Conservation (phyloP, 2,113 vertebrate genomes). For the Aix galericulata region DNA sequence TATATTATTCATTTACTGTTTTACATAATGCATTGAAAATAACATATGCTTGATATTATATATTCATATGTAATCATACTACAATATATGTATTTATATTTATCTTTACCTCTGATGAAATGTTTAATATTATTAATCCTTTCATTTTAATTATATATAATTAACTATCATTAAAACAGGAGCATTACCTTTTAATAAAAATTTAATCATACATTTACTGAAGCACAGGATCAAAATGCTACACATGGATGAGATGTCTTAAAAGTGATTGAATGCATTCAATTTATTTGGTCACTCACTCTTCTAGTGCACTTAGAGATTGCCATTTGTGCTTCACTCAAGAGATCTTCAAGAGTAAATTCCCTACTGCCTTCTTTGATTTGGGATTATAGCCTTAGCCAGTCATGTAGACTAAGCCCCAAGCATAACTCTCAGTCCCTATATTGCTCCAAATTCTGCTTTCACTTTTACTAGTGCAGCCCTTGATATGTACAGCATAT, state of each 20-base stretch:
- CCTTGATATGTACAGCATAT: neutral
- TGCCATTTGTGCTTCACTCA: conserved; percentile 41
- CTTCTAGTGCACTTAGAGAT: conserved; percentile 1
- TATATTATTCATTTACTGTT: neutral
- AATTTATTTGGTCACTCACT: conserved; percentile 42
- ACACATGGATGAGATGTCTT: neutral
- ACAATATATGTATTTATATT: conserved; percentile 64
- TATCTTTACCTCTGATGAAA: conserved; percentile 59
- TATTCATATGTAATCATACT: neutral
- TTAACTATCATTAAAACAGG: conserved; percentile 64
- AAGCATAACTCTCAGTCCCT: neutral
- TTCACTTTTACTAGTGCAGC: neutral
- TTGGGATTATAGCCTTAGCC: neutral
- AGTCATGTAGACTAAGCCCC: fast-evolving
- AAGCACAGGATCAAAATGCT: conserved; percentile 48
- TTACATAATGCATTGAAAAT: neutral
- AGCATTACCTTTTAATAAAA: conserved; percentile 69
- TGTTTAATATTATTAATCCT: conserved; percentile 70
- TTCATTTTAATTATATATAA: conserved; percentile 63
- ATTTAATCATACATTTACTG: conserved; percentile 57
- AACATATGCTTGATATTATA: neutral
- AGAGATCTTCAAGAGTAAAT: neutral
- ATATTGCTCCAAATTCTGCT: neutral
- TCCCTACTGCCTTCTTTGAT: neutral
- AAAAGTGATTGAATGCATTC: conserved; percentile 42